Conservation (phyloP, 2,888 invertebrate species). For the Tiliacea aurago region DNA sequence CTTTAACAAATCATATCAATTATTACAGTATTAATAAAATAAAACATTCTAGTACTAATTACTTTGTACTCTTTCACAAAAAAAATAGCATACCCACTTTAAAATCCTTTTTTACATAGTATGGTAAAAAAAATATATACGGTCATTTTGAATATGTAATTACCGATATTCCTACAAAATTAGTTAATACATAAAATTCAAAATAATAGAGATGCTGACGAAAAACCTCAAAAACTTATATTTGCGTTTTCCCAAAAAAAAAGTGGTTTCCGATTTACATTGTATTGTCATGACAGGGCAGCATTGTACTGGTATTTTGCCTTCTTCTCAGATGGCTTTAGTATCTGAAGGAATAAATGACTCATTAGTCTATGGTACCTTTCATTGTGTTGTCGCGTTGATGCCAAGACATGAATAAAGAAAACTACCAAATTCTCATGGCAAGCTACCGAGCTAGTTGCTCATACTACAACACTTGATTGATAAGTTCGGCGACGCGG, state of each 20-base stretch:
- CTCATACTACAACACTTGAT: conserved; percentile 9
- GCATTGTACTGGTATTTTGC: conserved; percentile 99
- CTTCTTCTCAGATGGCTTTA: conserved; percentile 96
- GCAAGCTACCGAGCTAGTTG: not conserved
- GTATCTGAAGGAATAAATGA: conserved; percentile 60
- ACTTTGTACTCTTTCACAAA: conserved; percentile 52
- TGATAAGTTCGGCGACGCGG: not conserved
- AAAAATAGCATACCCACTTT: conserved; percentile 55
- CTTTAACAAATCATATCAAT: conserved; percentile 47
- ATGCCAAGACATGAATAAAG: conserved; percentile 3
- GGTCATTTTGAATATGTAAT: conserved; percentile 58
- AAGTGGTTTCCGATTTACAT: conserved; percentile 53
- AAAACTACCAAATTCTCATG: conserved; percentile 4
- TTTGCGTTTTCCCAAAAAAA: conserved; percentile 59
- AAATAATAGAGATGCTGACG: conserved; percentile 57
- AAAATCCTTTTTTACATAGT: conserved; percentile 54
- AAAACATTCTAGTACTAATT: conserved; percentile 58
- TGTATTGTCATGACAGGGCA: conserved; percentile 60
- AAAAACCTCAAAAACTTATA: conserved; percentile 58
- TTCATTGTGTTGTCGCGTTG: conserved; percentile 2
- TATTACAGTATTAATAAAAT: conserved; percentile 49
- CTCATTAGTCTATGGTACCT: conserved; percentile 42
- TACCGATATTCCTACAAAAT: conserved; percentile 62
- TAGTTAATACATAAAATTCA: conserved; percentile 60
- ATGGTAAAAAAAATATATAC: conserved; percentile 54